Evolutionary conservation across 1,140 invertebrate genomes (phyloP).

Genomic region (Phymastichus coffea): DNA sequence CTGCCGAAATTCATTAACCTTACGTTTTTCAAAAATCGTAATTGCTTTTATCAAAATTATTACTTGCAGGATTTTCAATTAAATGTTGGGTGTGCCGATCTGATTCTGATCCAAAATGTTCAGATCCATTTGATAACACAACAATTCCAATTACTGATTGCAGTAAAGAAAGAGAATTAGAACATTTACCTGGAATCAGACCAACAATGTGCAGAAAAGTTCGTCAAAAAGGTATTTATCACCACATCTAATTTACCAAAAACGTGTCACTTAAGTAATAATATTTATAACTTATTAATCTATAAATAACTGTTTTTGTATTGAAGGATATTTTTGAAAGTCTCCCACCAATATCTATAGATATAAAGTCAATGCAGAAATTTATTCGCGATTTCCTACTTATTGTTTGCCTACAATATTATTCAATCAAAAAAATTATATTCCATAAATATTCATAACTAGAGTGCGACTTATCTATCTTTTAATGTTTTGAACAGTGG

Average conservation of each 20-base stretch:
- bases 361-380: too few relatives aligned
- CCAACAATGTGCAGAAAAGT: conserved; percentile 92
- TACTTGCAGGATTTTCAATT: conserved; percentile 64
- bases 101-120: conserved; percentile 85
- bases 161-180: conserved; percentile 63
- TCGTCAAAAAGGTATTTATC: conserved; percentile 78
- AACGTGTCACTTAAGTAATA: background rate
- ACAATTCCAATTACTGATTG: conserved; percentile 87
- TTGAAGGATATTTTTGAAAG: too few relatives aligned
- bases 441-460: too few relatives aligned
- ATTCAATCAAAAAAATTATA: too few relatives aligned
- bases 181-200: conserved; percentile 68
- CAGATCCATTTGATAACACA: conserved; percentile 89
- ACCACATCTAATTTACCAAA: conserved; percentile 1
- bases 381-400: too few relatives aligned
- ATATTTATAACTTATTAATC: background rate
- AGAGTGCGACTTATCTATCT: too few relatives aligned
- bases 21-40: background rate
- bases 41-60: background rate
- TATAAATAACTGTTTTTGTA: too few relatives aligned
- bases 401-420: too few relatives aligned
- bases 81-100: conserved; percentile 93
- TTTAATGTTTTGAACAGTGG: too few relatives aligned
- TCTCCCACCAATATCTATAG: too few relatives aligned
- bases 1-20: background rate